These are phyloP conservation scores for Magallana gigas DNA, from an alignment of 1,140 invertebrate genomes.

Conservation along the genomic window DNA sequence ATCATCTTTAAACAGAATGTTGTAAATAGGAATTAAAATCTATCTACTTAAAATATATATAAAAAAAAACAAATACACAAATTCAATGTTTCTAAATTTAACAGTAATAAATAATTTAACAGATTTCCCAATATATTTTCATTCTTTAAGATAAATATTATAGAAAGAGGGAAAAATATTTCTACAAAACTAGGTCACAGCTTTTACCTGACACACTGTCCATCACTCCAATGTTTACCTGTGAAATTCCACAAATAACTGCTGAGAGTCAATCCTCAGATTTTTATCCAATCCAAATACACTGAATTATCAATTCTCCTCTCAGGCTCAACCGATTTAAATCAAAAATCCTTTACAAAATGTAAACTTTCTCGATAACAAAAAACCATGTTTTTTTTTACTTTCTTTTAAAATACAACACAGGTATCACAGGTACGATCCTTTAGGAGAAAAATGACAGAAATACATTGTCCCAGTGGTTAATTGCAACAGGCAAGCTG, in stretches of 20 bases:
- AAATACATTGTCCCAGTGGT: not conserved
- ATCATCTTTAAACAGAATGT: no score
- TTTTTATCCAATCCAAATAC: slow-evolving; percentile 22
- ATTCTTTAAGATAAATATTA: not conserved
- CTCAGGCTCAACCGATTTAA: slow-evolving; percentile 1
- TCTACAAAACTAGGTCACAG: slow-evolving; percentile 1
- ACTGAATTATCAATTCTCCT: not conserved
- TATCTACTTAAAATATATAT: no score
- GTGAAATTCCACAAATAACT: slow-evolving; percentile 19
- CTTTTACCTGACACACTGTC: slow-evolving; percentile 12
- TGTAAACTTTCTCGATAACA: not conserved
- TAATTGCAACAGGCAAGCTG: slow-evolving; percentile 1
- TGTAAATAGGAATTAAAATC: no score
- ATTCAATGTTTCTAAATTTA: no score
- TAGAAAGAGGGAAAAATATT: not conserved
- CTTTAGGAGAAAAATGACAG: not conserved
- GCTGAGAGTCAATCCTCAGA: slow-evolving; percentile 13
- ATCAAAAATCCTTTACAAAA: not conserved
- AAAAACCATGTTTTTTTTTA: not conserved
- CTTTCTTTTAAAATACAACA: slow-evolving; percentile 19
- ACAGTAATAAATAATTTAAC: no score
- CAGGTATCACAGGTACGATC: slow-evolving; percentile 3
- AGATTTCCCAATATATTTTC: no score
- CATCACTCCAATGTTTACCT: slow-evolving; percentile 25
- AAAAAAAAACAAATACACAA: no score